Evolutionary conservation across 2,113 vertebrate genomes (phyloP).

Genomic region (Trogon surrucura): DNA sequence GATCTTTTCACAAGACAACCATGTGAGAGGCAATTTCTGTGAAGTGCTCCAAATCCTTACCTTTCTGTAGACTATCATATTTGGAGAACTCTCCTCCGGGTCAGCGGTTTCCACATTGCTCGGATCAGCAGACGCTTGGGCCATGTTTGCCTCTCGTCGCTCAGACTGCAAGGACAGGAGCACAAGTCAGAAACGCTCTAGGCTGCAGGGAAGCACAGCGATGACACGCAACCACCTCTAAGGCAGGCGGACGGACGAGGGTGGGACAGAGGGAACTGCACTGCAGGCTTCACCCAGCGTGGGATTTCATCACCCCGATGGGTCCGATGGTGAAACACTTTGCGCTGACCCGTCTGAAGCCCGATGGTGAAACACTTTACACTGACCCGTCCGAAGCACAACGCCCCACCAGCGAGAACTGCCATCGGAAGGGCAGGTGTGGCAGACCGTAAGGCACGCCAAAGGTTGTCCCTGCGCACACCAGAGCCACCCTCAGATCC

Average conservation of each 20-base stretch:
- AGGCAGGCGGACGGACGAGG: not conserved
- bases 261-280: not conserved
- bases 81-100: conserved; percentile 92
- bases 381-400: not conserved
- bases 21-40: not conserved
- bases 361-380: not conserved
- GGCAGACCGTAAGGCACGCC: not conserved
- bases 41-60: conserved; percentile 65
- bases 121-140: conserved; percentile 84
- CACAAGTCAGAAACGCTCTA: conserved; percentile 21
- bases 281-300: not conserved
- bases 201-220: not conserved
- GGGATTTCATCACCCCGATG: not conserved
- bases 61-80: conserved; percentile 97
- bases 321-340: not conserved
- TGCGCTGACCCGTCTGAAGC: not conserved
- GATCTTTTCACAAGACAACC: not conserved
- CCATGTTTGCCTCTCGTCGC: conserved; percentile 80
- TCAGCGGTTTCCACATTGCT: conserved; percentile 76
- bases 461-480: fast-evolving
- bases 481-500: not conserved
- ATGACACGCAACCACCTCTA: not conserved
- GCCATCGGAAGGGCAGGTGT: fast-evolving
- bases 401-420: not conserved
- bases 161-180: conserved; percentile 66